Evolutionary conservation across 2,113 vertebrate species (phyloP).

Genomic region (Pseudorhombus dupliciocellatus): DNA sequence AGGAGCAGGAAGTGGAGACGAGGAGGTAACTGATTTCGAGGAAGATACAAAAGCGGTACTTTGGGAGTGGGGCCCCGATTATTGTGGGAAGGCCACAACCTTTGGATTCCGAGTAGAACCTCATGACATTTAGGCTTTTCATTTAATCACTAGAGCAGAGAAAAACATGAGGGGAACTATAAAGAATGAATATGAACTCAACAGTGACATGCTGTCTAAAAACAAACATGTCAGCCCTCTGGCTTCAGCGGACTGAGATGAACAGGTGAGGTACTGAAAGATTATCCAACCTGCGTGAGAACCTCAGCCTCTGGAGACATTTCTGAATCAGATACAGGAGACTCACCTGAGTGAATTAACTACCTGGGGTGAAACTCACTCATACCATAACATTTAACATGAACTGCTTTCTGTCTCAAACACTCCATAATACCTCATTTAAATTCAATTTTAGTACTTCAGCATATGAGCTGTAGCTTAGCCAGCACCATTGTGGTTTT

Average conservation of each 20-base stretch:
- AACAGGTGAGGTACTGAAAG: not conserved
- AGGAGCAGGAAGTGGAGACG: slow-evolving; percentile 46
- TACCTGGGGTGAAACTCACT: slow-evolving; percentile 44
- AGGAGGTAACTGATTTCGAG: slow-evolving; percentile 26
- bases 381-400: not conserved
- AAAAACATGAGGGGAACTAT: not conserved
- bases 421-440: slow-evolving; percentile 44
- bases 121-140: slow-evolving; percentile 2
- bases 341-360: slow-evolving; percentile 9
- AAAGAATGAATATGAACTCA: not conserved
- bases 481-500: not conserved
- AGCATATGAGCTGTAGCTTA: not conserved
- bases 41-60: slow-evolving; percentile 47
- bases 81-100: not conserved
- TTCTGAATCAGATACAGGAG: not conserved
- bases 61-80: slow-evolving; percentile 32
- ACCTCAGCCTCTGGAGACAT: not conserved
- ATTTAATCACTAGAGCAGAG: not conserved
- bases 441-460: not conserved
- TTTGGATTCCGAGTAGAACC: not conserved
- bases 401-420: not conserved
- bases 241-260: not conserved
- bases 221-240: not conserved
- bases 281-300: not conserved
- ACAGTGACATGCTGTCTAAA: not conserved